Evolutionary conservation across 2,113 vertebrate species (phyloP).

Genomic region (Hemicordylus capensis): DNA sequence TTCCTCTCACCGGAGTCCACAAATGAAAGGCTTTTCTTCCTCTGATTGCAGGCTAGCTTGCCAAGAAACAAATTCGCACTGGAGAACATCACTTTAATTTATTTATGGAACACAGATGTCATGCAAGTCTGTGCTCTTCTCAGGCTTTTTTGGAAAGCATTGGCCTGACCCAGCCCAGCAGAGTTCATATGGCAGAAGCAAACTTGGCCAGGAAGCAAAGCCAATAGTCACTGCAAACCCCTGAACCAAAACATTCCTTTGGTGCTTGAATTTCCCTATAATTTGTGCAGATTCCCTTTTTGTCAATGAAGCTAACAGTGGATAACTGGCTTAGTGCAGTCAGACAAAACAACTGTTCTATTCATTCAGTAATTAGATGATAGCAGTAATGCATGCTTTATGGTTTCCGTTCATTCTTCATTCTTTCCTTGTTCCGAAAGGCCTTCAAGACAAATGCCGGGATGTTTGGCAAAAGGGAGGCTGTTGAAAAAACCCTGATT

Average conservation of each 20-base stretch:
- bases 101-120: conserved; percentile 87
- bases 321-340: conserved; percentile 76
- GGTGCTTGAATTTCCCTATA: conserved; percentile 79
- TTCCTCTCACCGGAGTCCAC: conserved; percentile 78
- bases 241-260: conserved; percentile 82
- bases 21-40: conserved; percentile 82
- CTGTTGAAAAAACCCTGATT: conserved; percentile 73
- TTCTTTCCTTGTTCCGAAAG: conserved; percentile 75
- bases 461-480: conserved; percentile 74
- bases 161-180: conserved; percentile 75
- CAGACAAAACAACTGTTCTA: conserved; percentile 81
- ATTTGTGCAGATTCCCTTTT: conserved; percentile 82
- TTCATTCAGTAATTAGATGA: conserved; percentile 83
- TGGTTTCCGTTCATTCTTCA: conserved; percentile 77
- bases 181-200: conserved; percentile 78
- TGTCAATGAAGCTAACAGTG: conserved; percentile 81
- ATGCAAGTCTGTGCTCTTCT: conserved; percentile 79
- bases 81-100: conserved; percentile 86
- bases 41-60: conserved; percentile 81
- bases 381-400: conserved; percentile 76
- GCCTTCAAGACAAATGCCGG: conserved; percentile 75
- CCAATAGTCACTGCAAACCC: conserved; percentile 79
- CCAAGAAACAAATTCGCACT: conserved; percentile 83
- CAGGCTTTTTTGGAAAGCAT: conserved; percentile 77
- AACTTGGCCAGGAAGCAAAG: conserved; percentile 76